These are phyloP conservation scores for Sus cebifrons DNA, from an alignment of 2,797 vertebrate species.

Conservation along the genomic window DNA sequence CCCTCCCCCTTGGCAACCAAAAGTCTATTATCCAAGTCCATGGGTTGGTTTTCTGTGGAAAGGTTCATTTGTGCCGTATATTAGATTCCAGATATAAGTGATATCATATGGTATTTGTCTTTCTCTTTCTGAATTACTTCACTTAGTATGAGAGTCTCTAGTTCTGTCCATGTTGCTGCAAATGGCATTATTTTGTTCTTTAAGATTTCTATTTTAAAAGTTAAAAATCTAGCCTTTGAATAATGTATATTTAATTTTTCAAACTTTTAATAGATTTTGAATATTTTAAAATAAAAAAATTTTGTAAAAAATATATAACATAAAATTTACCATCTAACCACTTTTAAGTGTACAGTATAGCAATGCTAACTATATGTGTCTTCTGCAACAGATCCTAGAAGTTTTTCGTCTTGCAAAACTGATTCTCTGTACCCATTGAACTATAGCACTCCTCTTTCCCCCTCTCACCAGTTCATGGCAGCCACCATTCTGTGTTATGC, in stretches of 20 bases:
- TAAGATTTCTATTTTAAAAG: not conserved
- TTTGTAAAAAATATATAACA: not conserved
- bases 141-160: no score
- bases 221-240: conserved; percentile 38
- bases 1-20: no score
- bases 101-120: no score
- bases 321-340: not conserved
- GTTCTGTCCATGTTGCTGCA: no score
- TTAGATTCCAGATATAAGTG: no score
- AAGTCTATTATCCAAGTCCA: no score
- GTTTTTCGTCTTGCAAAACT: not conserved
- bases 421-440: not conserved
- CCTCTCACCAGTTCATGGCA: not conserved
- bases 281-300: conserved; percentile 51
- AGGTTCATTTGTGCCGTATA: no score
- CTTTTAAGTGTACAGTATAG: not conserved
- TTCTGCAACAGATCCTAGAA: not conserved
- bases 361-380: not conserved
- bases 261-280: conserved; percentile 21
- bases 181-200: no score
- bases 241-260: not conserved
- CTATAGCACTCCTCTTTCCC: not conserved
- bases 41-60: no score
- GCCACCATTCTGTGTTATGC: conserved; percentile 19
- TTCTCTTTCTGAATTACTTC: no score